Evolutionary conservation across 2,113 vertebrate species (phyloP), one percentile per base, ranked within the genome.

Genomic region (Holacanthus passer): DNA sequence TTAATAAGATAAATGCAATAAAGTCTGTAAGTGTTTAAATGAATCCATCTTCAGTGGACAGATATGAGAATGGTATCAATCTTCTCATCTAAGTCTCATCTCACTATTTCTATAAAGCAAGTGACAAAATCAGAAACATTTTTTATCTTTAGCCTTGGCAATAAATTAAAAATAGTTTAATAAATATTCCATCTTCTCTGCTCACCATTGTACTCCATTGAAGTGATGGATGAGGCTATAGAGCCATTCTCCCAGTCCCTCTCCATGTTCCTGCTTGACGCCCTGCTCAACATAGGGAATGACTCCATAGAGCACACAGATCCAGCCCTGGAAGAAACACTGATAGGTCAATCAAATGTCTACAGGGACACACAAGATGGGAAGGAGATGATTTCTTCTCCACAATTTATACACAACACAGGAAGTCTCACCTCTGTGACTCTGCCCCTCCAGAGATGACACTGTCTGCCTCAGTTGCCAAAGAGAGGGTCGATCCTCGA

Each of bases 181-280:
- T 17, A 29, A 64, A 31, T 45, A 12, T 37, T 39, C 10, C 43
- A 5, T 3, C 13, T 50, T 72, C 72, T 73, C 4, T 50, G 5
- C 84, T 87, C 86, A 99, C 98, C 98, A 81, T 94, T 97, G 89
- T 99, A 99, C 88, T 99, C 98, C 0, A 95, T 94, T 0, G 97
- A 99, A 37, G 96, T 97, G 81, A 99, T 95, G 11, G 98, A 99
- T 4, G 97, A 99, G 0, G 97, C 96, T 0, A 98, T 98, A 0
- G 98, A 99, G 1, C 96, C 96, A 0, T 97, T 99, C 60, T 99
- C 98, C 98, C 98, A 99, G 81, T 99, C 98, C 41, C 98, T 93
- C 81, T 99, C 97, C 13, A 96, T 96, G 94, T 96, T 99, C 63
- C 97, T 95, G 94, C 97, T 99, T 0, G 96, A 94, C 55, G 97